Conservation (phyloP, 2,888 invertebrate species). For the Auanema freiburgensis region DNA sequence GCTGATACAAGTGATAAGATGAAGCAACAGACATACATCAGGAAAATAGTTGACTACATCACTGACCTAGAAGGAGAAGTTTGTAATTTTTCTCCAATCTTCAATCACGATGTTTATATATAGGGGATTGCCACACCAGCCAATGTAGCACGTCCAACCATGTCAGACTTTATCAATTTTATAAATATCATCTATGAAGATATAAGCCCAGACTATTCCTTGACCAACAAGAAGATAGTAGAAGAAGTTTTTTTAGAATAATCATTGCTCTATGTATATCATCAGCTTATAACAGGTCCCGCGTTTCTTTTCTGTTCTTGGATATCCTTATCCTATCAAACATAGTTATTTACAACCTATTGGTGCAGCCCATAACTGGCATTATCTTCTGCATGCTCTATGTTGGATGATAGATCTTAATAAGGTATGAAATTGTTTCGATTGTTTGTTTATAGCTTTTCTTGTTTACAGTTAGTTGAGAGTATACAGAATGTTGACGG, state of each 20-base stretch:
- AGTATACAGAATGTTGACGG: too few species aligned
- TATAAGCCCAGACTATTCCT: too few species aligned
- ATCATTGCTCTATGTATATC: too few species aligned
- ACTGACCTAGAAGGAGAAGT: conserved; percentile 13
- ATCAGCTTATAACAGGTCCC: conserved; percentile 5
- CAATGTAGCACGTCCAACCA: too few species aligned
- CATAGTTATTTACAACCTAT: conserved; percentile 14
- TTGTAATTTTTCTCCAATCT: too few species aligned
- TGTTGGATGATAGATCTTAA: conserved; percentile 19
- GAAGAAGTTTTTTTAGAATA: too few species aligned
- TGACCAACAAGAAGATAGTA: too few species aligned
- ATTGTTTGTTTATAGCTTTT: not conserved
- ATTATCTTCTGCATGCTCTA: conserved; percentile 20
- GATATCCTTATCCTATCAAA: conserved; percentile 18
- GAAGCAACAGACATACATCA: not conserved
- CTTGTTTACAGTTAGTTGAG: too few species aligned
- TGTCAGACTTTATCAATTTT: too few species aligned
- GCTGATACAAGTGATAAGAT: conserved; percentile 16
- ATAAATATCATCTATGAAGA: too few species aligned
- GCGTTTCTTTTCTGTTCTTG: conserved; percentile 14
- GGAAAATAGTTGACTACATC: conserved; percentile 13
- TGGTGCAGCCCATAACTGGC: conserved; percentile 19
- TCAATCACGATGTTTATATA: too few species aligned
- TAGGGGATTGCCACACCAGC: too few species aligned
- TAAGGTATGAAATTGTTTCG: not conserved